These are phyloP conservation scores for Agelaius phoeniceus DNA, from an alignment of 2,113 vertebrate species.

Conservation along the genomic window DNA sequence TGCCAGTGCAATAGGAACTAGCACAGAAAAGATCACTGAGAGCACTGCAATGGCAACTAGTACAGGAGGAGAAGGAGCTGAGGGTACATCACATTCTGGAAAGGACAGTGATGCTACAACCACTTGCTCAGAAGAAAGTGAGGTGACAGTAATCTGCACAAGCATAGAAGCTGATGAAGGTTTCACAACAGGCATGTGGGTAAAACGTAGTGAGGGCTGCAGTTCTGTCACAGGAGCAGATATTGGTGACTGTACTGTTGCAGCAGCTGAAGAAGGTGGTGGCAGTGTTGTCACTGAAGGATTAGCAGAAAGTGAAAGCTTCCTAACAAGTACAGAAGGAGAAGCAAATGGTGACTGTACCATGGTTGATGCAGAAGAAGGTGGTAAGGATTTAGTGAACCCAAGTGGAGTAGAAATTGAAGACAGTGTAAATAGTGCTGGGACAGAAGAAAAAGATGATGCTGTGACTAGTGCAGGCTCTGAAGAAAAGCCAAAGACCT, in stretches of 20 bases:
- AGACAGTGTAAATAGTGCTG: slow-evolving; percentile 50
- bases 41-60: slow-evolving; percentile 62
- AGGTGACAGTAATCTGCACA: slow-evolving; percentile 51
- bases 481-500: slow-evolving; percentile 68
- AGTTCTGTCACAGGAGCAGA: slow-evolving; percentile 9
- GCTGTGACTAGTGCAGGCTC: slow-evolving; percentile 81
- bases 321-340: slow-evolving; percentile 75
- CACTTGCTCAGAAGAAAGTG: slow-evolving; percentile 56
- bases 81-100: not conserved
- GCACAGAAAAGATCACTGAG: slow-evolving; percentile 19
- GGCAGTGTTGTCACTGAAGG: slow-evolving; percentile 72
- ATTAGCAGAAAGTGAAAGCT: slow-evolving; percentile 71
- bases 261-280: slow-evolving; percentile 72
- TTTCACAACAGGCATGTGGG: not conserved
- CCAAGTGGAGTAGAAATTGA: not conserved
- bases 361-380: slow-evolving; percentile 49
- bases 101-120: slow-evolving; percentile 66
- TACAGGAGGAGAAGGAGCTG: slow-evolving; percentile 48
- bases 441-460: slow-evolving; percentile 79
- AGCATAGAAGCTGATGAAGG: slow-evolving; percentile 80
- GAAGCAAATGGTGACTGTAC: slow-evolving; percentile 64
- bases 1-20: slow-evolving; percentile 11
- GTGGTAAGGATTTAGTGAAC: not conserved
- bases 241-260: slow-evolving; percentile 62
- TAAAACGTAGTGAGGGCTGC: not conserved